Conservation (phyloP, 2,797 vertebrate species). For the Lacerta viridis region DNA sequence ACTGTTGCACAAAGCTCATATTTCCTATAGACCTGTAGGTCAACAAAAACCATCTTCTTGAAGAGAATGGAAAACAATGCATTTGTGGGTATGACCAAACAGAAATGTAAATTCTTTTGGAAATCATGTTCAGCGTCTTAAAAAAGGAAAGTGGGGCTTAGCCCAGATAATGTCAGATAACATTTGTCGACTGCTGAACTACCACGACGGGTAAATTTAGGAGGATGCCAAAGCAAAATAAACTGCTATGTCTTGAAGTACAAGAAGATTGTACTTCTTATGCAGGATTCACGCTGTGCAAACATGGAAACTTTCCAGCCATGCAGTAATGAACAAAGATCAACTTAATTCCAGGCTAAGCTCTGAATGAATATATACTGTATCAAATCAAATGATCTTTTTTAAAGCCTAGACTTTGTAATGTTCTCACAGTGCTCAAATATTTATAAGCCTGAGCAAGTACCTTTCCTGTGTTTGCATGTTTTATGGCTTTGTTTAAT, state of each 20-base stretch:
- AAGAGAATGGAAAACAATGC: not conserved
- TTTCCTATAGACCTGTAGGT: not conserved
- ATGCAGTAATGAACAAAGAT: not conserved
- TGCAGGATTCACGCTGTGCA: not conserved
- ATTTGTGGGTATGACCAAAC: not conserved
- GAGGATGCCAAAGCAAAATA: not conserved
- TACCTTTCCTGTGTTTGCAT: constrained; percentile 29
- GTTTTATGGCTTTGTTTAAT: constrained; percentile 37
- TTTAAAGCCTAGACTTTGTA: constrained; percentile 23
- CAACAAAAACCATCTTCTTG: not conserved
- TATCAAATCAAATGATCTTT: constrained; percentile 15
- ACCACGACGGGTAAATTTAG: not conserved
- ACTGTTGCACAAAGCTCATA: not conserved
- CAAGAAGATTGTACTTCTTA: constrained; percentile 1
- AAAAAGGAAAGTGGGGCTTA: not conserved
- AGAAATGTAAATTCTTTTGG: not conserved
- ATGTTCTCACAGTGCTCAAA: not conserved
- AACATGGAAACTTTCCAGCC: constrained; percentile 27
- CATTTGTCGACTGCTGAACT: not conserved
- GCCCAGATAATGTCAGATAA: not conserved
- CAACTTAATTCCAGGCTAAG: constrained; percentile 45
- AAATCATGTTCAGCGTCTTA: not conserved
- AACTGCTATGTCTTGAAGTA: not conserved
- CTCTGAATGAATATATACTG: not conserved
- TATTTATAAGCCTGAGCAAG: not conserved